Percentiles rank a stretch among this genome's conserved stretches.
These are phyloP conservation scores for Trissolcus brochymenae DNA, from an alignment of 2,888 invertebrate species.

Conservation along the genomic window DNA sequence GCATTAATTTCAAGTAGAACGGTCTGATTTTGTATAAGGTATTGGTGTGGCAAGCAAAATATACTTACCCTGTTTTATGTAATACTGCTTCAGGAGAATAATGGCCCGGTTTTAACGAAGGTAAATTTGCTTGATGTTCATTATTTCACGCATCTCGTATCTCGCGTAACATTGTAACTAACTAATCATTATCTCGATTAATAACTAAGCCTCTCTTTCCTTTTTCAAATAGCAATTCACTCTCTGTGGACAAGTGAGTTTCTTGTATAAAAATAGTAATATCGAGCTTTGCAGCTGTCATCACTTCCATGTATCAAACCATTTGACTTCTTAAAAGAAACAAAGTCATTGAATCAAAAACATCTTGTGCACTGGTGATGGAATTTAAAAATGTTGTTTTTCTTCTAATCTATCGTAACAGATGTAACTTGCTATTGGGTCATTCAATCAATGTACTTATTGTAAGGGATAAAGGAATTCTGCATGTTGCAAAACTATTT, in stretches of 20 bases:
- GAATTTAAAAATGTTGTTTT: no score
- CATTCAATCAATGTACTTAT: no score
- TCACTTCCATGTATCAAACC: background rate
- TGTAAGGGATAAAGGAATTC: no score
- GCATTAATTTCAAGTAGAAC: slow-evolving; percentile 40
- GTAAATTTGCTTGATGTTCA: slow-evolving; percentile 65
- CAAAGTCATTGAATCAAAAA: no score
- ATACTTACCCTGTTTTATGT: slow-evolving; percentile 61
- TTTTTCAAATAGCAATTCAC: slow-evolving; percentile 74
- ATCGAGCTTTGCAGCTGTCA: slow-evolving; percentile 10
- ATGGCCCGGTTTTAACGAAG: slow-evolving; percentile 72
- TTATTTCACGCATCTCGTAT: slow-evolving; percentile 17
- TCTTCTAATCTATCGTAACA: no score
- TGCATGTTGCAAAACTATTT: no score
- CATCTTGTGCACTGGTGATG: no score
- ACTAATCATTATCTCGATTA: slow-evolving; percentile 44
- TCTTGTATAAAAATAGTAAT: slow-evolving; percentile 23
- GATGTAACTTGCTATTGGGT: no score
- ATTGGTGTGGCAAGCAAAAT: slow-evolving; percentile 54
- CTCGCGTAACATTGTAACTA: slow-evolving; percentile 21
- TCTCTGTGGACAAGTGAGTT: slow-evolving; percentile 77
- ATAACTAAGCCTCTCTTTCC: slow-evolving; percentile 56
- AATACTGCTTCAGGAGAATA: slow-evolving; percentile 72
- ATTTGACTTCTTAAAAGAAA: no score
- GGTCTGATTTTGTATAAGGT: slow-evolving; percentile 46